phyloP scores from a whole-genome alignment of 2,113 vertebrate genomes.

The Dicaeum eximium region DNA sequence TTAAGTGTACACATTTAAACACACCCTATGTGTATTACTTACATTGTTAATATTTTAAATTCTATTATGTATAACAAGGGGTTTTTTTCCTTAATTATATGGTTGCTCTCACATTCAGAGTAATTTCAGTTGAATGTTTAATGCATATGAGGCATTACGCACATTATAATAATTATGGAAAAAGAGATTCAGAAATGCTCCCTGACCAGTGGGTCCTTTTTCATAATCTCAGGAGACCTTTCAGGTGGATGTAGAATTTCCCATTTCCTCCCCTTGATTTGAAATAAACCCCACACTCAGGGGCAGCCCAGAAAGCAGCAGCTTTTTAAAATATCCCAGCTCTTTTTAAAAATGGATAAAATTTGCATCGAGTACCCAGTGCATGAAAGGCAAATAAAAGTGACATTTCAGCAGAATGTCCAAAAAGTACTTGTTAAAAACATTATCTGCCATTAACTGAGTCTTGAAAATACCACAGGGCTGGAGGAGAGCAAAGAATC shows the following conservation, averaged over 20 bases:
- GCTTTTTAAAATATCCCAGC: neutral
- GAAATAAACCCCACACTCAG: neutral
- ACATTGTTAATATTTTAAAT: neutral
- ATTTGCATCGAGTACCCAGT: neutral
- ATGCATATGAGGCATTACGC: neutral
- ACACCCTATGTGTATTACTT: neutral
- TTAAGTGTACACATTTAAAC: neutral
- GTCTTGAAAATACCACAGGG: neutral
- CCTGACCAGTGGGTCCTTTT: neutral
- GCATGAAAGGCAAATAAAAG: neutral
- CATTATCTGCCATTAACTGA: neutral
- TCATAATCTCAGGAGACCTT: neutral
- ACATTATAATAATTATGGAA: constrained; percentile 57
- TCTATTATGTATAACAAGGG: neutral
- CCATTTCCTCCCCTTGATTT: neutral
- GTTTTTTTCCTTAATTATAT: constrained; percentile 30
- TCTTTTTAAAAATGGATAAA: neutral
- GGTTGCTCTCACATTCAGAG: neutral
- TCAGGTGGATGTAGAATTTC: neutral
- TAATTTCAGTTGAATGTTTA: neutral
- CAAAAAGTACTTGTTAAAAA: neutral
- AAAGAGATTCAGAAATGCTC: constrained; percentile 24
- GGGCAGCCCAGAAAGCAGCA: neutral
- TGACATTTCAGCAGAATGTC: neutral
- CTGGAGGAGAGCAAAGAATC: neutral